Percentiles rank a stretch among this genome's conserved stretches.
phyloP scores from a whole-genome alignment of 1,140 invertebrate species.

The Aphelinus atriplicis region DNA sequence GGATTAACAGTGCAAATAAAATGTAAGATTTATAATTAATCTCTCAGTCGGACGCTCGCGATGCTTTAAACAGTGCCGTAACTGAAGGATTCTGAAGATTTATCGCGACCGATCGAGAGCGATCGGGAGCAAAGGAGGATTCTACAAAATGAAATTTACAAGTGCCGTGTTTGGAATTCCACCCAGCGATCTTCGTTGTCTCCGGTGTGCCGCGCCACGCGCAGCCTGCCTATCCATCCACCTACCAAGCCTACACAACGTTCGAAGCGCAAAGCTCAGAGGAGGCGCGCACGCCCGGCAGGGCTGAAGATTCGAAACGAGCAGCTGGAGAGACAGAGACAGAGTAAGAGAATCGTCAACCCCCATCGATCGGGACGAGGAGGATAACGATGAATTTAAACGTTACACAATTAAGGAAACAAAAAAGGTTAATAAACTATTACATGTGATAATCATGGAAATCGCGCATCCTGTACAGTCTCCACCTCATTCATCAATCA shows the following conservation, averaged over 20 bases:
- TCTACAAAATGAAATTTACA: background rate
- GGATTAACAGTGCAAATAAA: constrained; percentile 58
- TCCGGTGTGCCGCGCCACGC: background rate
- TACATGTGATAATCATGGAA: constrained; percentile 68
- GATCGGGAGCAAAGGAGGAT: constrained; percentile 11
- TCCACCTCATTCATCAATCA: constrained; percentile 67
- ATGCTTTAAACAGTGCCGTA: constrained; percentile 40
- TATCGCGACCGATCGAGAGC: constrained; percentile 21
- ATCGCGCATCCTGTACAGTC: constrained; percentile 67
- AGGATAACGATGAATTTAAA: constrained; percentile 38
- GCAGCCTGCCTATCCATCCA: constrained; percentile 28
- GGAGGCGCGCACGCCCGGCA: background rate
- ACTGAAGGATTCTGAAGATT: background rate
- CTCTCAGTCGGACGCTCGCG: constrained; percentile 37
- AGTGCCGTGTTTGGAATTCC: constrained; percentile 22
- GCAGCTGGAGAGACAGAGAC: constrained; percentile 15
- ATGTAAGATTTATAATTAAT: constrained; percentile 54
- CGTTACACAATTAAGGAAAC: constrained; percentile 37
- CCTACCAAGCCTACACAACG: constrained; percentile 14
- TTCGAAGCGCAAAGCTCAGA: constrained; percentile 9
- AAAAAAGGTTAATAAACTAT: constrained; percentile 55
- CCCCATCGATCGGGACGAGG: constrained; percentile 24
- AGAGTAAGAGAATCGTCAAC: constrained; percentile 32
- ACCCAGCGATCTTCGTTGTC: constrained; percentile 9
- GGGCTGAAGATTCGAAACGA: background rate